Evolutionary conservation across 2,797 vertebrate species (phyloP).

Genomic region (Anguilla megastoma): DNA sequence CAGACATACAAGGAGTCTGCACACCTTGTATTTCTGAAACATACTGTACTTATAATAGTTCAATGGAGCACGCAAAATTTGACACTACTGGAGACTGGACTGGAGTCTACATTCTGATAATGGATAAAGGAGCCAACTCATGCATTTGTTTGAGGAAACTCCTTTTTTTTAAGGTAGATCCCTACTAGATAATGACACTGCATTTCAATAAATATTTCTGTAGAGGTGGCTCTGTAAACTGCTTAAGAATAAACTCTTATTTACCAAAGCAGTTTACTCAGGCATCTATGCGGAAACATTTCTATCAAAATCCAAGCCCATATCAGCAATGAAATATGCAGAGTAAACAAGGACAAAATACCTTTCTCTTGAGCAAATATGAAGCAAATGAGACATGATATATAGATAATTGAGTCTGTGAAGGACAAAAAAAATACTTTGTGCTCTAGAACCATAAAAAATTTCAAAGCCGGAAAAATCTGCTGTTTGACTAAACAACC

Average conservation of each 20-base stretch:
- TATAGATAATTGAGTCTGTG: background rate
- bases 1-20: background rate
- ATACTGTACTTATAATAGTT: too few species aligned
- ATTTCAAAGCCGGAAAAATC: background rate
- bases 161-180: too few species aligned
- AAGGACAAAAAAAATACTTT: background rate
- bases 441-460: background rate
- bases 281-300: background rate
- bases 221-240: too few species aligned
- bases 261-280: background rate
- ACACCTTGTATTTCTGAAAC: too few species aligned
- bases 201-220: too few species aligned
- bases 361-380: background rate
- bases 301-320: background rate
- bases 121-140: too few species aligned
- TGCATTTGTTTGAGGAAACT: too few species aligned
- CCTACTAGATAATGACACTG: too few species aligned
- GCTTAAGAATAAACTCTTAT: background rate
- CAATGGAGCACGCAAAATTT: too few species aligned
- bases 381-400: background rate
- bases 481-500: background rate
- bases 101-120: too few species aligned
- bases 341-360: background rate
- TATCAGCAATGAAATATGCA: background rate
- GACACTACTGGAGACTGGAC: too few species aligned